Evolutionary conservation across 2,888 invertebrate species (phyloP).

Genomic region (Tenthredo distinguenda): DNA sequence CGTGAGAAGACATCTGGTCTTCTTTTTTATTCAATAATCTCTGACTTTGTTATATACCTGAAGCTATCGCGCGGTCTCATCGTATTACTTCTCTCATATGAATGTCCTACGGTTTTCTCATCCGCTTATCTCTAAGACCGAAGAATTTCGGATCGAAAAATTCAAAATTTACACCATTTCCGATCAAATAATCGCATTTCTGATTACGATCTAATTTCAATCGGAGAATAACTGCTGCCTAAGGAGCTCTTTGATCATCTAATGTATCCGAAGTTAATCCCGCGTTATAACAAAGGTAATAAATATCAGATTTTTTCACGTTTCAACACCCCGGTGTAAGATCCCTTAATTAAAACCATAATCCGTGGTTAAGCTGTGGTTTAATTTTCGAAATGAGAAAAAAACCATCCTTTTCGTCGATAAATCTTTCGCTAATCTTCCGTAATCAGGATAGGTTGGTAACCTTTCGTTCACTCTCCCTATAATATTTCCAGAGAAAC

Average conservation of each 20-base stretch:
- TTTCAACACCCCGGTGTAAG: constrained; percentile 64
- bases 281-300: constrained; percentile 58
- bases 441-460: background rate
- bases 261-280: constrained; percentile 41
- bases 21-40: background rate
- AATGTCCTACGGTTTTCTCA: background rate
- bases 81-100: background rate
- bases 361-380: constrained; percentile 68
- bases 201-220: background rate
- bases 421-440: constrained; percentile 33
- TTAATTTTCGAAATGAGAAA: constrained; percentile 59
- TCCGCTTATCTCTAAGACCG: background rate
- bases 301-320: constrained; percentile 67
- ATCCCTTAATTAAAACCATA: constrained; percentile 72
- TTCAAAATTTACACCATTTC: background rate
- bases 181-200: background rate
- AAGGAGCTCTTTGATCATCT: constrained; percentile 30
- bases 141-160: background rate
- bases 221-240: background rate
- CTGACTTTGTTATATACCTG: constrained; percentile 9
- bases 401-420: background rate
- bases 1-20: constrained; percentile 74
- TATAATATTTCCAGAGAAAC: background rate
- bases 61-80: background rate
- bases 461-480: background rate